phyloP scores from a whole-genome alignment of 2,113 vertebrate genomes.

The Microcebus tavaratra region DNA sequence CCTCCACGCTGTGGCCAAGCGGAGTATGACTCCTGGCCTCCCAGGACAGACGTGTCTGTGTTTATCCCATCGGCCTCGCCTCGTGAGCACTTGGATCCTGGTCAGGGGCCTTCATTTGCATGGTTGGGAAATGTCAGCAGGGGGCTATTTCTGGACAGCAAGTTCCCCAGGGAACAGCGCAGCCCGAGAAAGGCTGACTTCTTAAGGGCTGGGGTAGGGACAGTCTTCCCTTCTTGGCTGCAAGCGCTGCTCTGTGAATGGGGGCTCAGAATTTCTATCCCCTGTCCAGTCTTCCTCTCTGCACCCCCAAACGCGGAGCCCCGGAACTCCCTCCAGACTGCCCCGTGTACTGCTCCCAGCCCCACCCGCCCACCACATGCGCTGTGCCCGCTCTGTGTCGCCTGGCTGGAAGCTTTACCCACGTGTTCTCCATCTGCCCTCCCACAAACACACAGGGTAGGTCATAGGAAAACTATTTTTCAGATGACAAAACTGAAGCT shows the following conservation, averaged over 20 bases:
- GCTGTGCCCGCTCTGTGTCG: not conserved
- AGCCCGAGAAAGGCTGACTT: not conserved
- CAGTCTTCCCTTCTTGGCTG: not conserved
- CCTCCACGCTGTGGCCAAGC: not conserved
- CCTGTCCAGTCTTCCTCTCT: not conserved
- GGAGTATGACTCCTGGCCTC: not conserved
- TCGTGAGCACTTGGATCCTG: not conserved
- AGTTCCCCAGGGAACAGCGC: not conserved
- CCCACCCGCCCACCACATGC: accelerated
- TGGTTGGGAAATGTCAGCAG: conserved; percentile 22
- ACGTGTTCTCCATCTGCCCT: not conserved
- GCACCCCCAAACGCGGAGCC: not conserved
- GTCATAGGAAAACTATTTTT: not conserved
- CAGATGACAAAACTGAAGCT: not conserved
- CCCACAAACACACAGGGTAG: not conserved
- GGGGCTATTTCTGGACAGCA: conserved; percentile 48
- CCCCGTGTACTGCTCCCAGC: not conserved
- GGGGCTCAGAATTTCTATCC: not conserved
- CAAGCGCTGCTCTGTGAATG: not conserved
- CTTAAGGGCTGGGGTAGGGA: not conserved
- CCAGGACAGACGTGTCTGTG: not conserved
- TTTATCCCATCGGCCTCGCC: not conserved
- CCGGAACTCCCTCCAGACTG: not conserved
- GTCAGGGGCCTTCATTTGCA: not conserved
- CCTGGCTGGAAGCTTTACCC: not conserved